These are phyloP conservation scores for Heliconius cydno DNA, from an alignment of 2,888 invertebrate genomes.

Conservation along the genomic window DNA sequence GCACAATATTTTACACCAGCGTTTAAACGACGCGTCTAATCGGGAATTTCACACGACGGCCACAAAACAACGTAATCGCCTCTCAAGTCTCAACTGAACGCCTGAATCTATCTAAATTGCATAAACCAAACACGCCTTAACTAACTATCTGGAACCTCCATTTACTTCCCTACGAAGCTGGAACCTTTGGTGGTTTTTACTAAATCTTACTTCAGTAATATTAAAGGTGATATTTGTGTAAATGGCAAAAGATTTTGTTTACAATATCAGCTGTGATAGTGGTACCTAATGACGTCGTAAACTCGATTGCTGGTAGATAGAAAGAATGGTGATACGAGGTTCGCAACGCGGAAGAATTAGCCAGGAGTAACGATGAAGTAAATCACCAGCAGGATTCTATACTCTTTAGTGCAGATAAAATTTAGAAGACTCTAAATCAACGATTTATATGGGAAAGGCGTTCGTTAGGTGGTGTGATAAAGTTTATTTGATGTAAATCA, in stretches of 20 bases:
- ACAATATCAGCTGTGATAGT: conserved; percentile 64
- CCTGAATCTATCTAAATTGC: conserved; percentile 49
- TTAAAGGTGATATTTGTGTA: conserved; percentile 38
- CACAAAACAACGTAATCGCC: conserved; percentile 51
- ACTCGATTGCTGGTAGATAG: conserved; percentile 57
- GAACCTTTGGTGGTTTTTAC: conserved; percentile 16
- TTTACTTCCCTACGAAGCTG: conserved; percentile 34
- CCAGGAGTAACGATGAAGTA: conserved; percentile 74
- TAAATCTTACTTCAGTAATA: conserved; percentile 32
- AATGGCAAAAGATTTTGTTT: conserved; percentile 40
- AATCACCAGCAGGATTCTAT: conserved; percentile 70
- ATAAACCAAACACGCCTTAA: conserved; percentile 50
- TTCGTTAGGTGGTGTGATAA: conserved; percentile 35
- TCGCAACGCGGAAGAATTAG: conserved; percentile 80
- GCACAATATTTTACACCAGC: conserved; percentile 29
- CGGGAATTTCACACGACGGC: conserved; percentile 46
- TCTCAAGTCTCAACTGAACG: conserved; percentile 48
- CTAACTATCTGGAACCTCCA: conserved; percentile 39
- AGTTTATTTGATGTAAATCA: conserved; percentile 27
- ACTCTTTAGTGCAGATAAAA: conserved; percentile 68
- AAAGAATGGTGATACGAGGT: conserved; percentile 62
- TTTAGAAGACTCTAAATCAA: conserved; percentile 65
- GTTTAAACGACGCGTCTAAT: conserved; percentile 42
- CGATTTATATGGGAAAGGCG: conserved; percentile 54
- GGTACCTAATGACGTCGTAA: conserved; percentile 76